A percentile compares a stretch with the other conserved stretches of the same genome.
Evolutionary conservation across 2,888 invertebrate species (phyloP).

Genomic region (Mesoligia furuncula): DNA sequence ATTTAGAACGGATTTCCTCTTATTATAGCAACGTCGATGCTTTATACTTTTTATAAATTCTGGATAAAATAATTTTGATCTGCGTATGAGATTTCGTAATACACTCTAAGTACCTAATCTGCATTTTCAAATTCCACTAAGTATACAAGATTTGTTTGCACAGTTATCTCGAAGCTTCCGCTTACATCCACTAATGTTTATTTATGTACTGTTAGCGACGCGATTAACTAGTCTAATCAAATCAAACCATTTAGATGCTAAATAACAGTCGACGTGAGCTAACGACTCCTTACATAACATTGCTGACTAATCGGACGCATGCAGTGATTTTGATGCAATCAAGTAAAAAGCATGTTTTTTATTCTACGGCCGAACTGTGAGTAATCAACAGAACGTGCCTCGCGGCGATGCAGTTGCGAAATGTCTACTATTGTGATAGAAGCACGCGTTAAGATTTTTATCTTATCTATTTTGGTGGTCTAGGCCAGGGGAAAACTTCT

Average conservation of each 20-base stretch:
- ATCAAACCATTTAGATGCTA: slow-evolving; percentile 54
- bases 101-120: not conserved
- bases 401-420: slow-evolving; percentile 33
- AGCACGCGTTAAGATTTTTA: slow-evolving; percentile 34
- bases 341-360: slow-evolving; percentile 57
- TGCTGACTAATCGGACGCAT: slow-evolving; percentile 52
- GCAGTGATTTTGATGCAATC: slow-evolving; percentile 56
- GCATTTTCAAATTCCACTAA: slow-evolving; percentile 2
- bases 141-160: slow-evolving; percentile 10
- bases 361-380: slow-evolving; percentile 44
- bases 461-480: slow-evolving; percentile 51
- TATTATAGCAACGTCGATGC: not conserved
- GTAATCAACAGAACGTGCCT: slow-evolving; percentile 57
- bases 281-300: slow-evolving; percentile 53
- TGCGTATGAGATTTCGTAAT: not conserved
- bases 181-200: slow-evolving; percentile 26
- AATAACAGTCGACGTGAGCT: slow-evolving; percentile 37
- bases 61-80: not conserved
- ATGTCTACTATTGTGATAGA: slow-evolving; percentile 23
- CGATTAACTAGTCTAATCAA: slow-evolving; percentile 43
- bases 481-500: slow-evolving; percentile 16
- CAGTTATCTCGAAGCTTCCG: slow-evolving; percentile 42
- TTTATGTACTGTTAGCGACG: slow-evolving; percentile 40
- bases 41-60: slow-evolving; percentile 10
- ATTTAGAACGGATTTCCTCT: slow-evolving; percentile 32